Percentiles rank a stretch among this genome's conserved stretches.
Evolutionary conservation across 2,113 vertebrate genomes (phyloP).

Genomic region (Setophaga kirtlandii): DNA sequence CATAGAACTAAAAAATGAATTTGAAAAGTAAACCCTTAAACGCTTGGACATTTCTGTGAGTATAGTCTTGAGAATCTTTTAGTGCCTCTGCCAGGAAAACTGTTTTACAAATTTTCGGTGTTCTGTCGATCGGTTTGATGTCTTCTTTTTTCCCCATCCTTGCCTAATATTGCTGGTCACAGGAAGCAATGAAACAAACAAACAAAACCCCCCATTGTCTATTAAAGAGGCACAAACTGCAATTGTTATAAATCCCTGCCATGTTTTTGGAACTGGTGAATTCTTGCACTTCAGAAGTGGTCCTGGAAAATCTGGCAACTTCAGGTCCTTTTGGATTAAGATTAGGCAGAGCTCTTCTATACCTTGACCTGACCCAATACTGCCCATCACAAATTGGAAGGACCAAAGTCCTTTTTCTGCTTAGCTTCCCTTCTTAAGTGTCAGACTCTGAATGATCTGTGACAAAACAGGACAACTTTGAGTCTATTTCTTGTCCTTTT

Average conservation of each 20-base stretch:
- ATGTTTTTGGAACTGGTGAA: not conserved
- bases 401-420: not conserved
- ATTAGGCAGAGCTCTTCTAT: not conserved
- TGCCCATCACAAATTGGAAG: not conserved
- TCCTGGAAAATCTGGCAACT: not conserved
- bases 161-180: not conserved
- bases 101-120: not conserved
- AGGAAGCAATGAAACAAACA: not conserved
- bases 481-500: not conserved
- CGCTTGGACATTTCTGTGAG: not conserved
- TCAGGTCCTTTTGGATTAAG: not conserved
- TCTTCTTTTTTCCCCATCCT: not conserved
- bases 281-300: not conserved
- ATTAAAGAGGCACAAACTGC: not conserved
- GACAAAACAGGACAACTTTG: not conserved
- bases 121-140: not conserved
- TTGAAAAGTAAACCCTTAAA: slow-evolving; percentile 12
- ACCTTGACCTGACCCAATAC: not conserved
- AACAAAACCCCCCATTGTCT: not conserved
- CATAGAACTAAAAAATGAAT: slow-evolving; percentile 5
- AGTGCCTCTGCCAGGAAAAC: not conserved
- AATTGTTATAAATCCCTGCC: not conserved
- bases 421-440: not conserved
- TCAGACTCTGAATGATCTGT: not conserved
- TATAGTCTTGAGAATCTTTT: not conserved